These are phyloP conservation scores for Amazona vittata DNA, from an alignment of 2,113 vertebrate species.

Conservation along the genomic window DNA sequence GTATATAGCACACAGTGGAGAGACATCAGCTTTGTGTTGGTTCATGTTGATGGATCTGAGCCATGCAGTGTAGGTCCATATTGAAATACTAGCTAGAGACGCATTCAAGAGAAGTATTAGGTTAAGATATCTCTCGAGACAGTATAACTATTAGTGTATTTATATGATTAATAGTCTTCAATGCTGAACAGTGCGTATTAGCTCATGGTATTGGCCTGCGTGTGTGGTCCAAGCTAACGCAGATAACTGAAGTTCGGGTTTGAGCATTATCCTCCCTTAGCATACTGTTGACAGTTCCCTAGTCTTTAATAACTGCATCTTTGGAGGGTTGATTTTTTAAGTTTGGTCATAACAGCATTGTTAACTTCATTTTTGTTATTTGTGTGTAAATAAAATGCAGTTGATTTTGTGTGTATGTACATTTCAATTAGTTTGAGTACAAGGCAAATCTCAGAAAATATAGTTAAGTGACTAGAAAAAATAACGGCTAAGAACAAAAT, in stretches of 20 bases:
- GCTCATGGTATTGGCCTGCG: not conserved
- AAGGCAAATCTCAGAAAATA: not conserved
- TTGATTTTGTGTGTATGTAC: not conserved
- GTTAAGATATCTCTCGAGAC: not conserved
- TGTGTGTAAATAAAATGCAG: not conserved
- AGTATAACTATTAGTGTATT: not conserved
- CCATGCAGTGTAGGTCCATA: not conserved
- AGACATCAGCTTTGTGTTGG: not conserved
- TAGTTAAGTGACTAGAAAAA: not conserved
- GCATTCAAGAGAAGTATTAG: not conserved
- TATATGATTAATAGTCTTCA: not conserved
- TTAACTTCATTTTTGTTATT: not conserved
- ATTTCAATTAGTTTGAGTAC: not conserved
- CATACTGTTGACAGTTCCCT: not conserved
- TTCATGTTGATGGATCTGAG: not conserved
- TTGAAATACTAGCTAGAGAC: not conserved
- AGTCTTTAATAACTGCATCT: not conserved
- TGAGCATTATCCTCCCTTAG: not conserved
- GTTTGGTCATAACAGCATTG: not conserved
- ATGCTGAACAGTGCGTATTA: not conserved
- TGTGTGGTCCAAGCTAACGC: not conserved
- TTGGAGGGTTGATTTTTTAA: not conserved
- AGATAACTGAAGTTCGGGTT: not conserved
- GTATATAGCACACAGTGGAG: not conserved
- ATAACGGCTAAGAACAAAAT: not conserved